Percentiles rank a stretch among this genome's conserved stretches.
Evolutionary conservation across 2,797 vertebrate genomes (phyloP).

Genomic region (Parauchenoglanis punctatus): DNA sequence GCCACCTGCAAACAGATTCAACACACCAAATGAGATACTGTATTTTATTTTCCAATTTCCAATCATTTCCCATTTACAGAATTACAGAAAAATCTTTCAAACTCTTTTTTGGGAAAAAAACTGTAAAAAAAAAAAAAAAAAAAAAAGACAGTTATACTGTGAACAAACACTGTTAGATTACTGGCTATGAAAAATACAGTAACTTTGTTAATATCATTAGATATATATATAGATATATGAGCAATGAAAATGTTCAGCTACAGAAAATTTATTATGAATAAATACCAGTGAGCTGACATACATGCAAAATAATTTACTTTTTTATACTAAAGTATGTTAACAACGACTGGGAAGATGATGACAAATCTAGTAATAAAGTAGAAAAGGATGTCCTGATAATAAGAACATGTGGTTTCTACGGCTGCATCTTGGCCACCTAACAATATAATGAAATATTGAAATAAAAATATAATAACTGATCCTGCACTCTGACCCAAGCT

Average conservation of each 20-base stretch:
- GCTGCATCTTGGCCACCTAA: no score
- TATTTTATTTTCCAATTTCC: no score
- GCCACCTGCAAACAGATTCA: not conserved
- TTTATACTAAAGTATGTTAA: not conserved
- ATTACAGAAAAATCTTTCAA: not conserved
- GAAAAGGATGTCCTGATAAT: not conserved
- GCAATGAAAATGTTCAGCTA: not conserved
- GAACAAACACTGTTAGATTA: not conserved
- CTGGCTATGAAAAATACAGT: not conserved
- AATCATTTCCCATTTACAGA: no score
- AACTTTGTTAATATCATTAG: not conserved
- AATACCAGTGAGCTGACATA: not conserved
- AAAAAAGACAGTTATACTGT: not conserved
- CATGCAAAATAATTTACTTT: not conserved
- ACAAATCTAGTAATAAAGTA: not conserved
- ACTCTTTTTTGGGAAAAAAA: no score
- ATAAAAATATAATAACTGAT: not conserved
- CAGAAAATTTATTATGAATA: not conserved
- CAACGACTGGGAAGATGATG: not conserved
- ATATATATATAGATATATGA: not conserved
- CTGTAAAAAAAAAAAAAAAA: not conserved
- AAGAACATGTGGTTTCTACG: not conserved
- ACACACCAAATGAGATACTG: no score
- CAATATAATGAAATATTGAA: not conserved
- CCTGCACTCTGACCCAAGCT: not conserved